Evolutionary conservation across 1,140 invertebrate genomes (phyloP).

Genomic region (Aradophagus sp.): DNA sequence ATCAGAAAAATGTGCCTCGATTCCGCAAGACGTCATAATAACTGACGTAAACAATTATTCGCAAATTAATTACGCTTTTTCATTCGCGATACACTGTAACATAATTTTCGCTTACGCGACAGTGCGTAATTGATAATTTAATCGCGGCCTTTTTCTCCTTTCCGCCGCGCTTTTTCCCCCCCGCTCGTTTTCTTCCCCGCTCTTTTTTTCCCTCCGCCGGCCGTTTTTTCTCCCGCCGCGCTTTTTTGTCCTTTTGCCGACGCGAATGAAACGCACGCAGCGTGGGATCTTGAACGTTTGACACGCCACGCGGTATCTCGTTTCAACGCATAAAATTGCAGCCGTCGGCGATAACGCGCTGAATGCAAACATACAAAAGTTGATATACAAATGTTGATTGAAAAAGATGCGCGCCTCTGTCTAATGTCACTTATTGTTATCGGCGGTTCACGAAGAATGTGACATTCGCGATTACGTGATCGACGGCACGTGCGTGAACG

Average conservation of each 20-base stretch:
- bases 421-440: constrained; percentile 57
- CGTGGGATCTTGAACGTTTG: constrained; percentile 57
- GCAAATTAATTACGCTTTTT: constrained; percentile 54
- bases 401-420: constrained; percentile 53
- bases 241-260: constrained; percentile 2
- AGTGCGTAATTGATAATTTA: constrained; percentile 54
- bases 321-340: constrained; percentile 44
- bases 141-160: constrained; percentile 24
- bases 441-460: constrained; percentile 52
- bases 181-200: too few species aligned
- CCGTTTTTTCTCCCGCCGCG: too few species aligned
- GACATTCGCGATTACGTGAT: constrained; percentile 59
- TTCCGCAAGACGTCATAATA: constrained; percentile 44
- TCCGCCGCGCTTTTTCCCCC: constrained; percentile 9
- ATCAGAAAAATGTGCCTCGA: constrained; percentile 41
- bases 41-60: constrained; percentile 49
- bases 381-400: constrained; percentile 38
- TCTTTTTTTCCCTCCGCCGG: too few species aligned
- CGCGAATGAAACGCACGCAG: constrained; percentile 28
- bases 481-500: constrained; percentile 46
- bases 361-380: constrained; percentile 37
- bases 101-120: constrained; percentile 40
- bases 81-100: constrained; percentile 25
- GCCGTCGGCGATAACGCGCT: constrained; percentile 25
- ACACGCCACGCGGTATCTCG: constrained; percentile 49